These are phyloP conservation scores for Syngnathoides biaculeatus DNA, from an alignment of 2,113 vertebrate genomes.

Conservation along the genomic window DNA sequence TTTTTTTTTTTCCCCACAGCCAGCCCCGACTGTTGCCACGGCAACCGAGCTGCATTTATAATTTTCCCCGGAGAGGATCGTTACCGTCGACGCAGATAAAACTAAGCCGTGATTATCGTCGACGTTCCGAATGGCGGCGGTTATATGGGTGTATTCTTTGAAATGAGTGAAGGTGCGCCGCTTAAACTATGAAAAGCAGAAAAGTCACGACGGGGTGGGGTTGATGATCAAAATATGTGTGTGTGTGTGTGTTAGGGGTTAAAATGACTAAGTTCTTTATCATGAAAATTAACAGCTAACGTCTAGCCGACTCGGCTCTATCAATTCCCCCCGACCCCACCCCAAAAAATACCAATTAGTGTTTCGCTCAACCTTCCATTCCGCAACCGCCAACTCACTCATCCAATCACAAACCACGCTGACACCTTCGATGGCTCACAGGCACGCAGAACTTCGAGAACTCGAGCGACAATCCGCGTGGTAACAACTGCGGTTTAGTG, in stretches of 20 bases:
- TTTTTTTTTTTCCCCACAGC: slow-evolving; percentile 60
- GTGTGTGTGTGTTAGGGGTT: slow-evolving; percentile 12
- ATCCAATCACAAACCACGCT: no score
- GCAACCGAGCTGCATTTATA: slow-evolving; percentile 68
- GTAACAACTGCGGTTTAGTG: no score
- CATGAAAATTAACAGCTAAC: no score
- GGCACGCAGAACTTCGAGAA: no score
- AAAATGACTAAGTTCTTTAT: neutral
- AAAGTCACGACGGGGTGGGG: neutral
- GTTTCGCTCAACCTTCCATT: no score
- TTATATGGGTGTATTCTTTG: neutral
- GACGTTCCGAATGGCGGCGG: neutral
- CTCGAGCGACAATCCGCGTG: no score
- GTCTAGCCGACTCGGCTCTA: no score
- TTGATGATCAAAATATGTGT: slow-evolving; percentile 13
- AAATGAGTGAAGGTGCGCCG: neutral
- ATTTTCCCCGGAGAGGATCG: slow-evolving; percentile 45
- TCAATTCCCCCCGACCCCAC: no score
- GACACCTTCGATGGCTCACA: no score
- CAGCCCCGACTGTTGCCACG: slow-evolving; percentile 64
- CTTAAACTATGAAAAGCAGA: neutral
- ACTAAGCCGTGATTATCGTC: slow-evolving; percentile 36
- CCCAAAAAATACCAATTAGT: no score
- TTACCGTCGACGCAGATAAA: neutral
- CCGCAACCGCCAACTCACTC: no score